Percentiles rank a stretch among this genome's conserved stretches.
Conservation (phyloP, 2,797 vertebrate species). For the Falco concolor region DNA sequence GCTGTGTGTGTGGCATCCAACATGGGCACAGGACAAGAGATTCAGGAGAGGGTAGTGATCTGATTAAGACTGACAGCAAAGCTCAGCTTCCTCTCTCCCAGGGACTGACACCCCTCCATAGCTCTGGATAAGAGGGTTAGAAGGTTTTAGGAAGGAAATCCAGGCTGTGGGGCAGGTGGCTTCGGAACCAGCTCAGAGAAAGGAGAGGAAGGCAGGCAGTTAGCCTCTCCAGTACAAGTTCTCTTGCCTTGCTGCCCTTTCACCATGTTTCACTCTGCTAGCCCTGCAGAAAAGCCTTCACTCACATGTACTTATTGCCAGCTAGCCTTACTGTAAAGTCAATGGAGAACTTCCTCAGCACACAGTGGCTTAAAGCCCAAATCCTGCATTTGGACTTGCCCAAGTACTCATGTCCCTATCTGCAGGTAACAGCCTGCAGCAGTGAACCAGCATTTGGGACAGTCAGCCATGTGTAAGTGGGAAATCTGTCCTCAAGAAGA, state of each 20-base stretch:
- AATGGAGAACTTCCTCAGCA: not conserved
- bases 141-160: not conserved
- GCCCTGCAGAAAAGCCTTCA: not conserved
- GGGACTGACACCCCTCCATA: not conserved
- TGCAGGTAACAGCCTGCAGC: not conserved
- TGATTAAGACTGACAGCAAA: not conserved
- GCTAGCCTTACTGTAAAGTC: not conserved
- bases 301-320: not conserved
- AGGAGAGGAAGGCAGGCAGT: not conserved
- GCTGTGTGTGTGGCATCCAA: not conserved
- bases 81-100: not conserved
- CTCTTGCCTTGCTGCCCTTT: not conserved
- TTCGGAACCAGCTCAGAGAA: not conserved
- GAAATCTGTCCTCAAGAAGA: not conserved
- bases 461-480: not conserved
- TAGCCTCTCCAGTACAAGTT: not conserved
- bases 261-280: not conserved
- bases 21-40: fast-evolving
- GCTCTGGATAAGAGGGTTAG: not conserved
- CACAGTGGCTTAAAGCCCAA: not conserved
- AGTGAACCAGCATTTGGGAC: not conserved
- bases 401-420: not conserved
- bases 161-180: not conserved
- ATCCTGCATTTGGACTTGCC: not conserved
- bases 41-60: not conserved